A percentile compares a stretch with the other conserved stretches of the same genome.
phyloP scores from a whole-genome alignment of 2,888 invertebrate species.

The Alitta virens region DNA sequence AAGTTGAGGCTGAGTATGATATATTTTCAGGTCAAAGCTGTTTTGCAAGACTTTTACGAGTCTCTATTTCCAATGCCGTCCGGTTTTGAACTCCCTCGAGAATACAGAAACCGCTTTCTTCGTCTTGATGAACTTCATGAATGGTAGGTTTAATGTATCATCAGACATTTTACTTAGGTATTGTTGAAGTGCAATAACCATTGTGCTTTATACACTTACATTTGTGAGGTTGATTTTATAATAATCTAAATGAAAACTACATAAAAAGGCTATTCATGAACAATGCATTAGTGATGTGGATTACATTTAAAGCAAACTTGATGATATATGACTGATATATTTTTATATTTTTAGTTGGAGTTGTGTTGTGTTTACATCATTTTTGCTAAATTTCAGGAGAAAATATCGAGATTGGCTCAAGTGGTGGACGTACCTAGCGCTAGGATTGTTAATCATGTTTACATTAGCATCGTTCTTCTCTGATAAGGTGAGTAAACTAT shows the following conservation, averaged over 20 bases:
- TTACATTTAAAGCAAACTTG: too few species aligned
- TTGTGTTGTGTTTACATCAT: too few species aligned
- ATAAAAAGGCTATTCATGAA: too few species aligned
- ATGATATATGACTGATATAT: too few species aligned
- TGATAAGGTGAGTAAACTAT: slow-evolving; percentile 46
- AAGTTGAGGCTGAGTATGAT: too few species aligned
- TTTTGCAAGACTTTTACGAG: slow-evolving; percentile 74
- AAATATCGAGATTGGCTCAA: slow-evolving; percentile 47
- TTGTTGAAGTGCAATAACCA: too few species aligned
- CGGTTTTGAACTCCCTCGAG: slow-evolving; percentile 70
- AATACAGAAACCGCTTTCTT: slow-evolving; percentile 70
- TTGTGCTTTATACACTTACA: too few species aligned
- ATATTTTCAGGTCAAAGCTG: slow-evolving; percentile 61
- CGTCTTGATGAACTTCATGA: slow-evolving; percentile 62
- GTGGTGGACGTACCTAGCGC: slow-evolving; percentile 48
- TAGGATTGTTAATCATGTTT: slow-evolving; percentile 42
- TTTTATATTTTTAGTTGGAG: background rate
- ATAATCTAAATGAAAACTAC: too few species aligned
- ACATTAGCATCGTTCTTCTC: slow-evolving; percentile 45
- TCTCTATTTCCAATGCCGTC: slow-evolving; percentile 72
- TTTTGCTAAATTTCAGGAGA: slow-evolving; percentile 45
- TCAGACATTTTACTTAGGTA: too few species aligned
- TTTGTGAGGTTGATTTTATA: too few species aligned
- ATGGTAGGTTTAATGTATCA: too few species aligned
- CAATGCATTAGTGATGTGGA: too few species aligned